These are phyloP conservation scores for Drosophila rubida DNA, from an alignment of 2,888 invertebrate genomes.

Conservation along the genomic window DNA sequence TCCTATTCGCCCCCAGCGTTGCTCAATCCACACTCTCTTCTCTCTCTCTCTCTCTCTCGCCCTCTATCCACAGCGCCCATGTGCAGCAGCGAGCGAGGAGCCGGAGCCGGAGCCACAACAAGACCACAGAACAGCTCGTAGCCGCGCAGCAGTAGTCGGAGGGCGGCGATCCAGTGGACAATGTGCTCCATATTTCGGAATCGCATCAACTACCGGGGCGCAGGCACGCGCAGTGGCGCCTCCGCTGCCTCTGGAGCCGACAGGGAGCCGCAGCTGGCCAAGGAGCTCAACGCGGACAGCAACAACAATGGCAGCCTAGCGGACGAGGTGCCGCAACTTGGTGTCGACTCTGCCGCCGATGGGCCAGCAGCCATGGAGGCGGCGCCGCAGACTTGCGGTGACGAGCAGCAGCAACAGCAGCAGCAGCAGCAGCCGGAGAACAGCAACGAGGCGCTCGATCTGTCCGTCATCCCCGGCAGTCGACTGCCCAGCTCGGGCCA, in stretches of 20 bases:
- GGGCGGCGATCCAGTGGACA: conserved; percentile 39
- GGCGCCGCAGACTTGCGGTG: conserved; percentile 52
- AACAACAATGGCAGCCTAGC: conserved; percentile 79
- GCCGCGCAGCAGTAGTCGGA: not conserved
- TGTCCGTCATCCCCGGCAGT: conserved; percentile 79
- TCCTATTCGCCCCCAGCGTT: conserved; percentile 1
- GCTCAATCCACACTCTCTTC: conserved; percentile 24
- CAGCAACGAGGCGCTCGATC: conserved; percentile 82
- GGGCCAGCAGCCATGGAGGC: conserved; percentile 19
- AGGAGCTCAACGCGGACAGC: conserved; percentile 82
- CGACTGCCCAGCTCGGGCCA: conserved; percentile 86
- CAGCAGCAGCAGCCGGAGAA: conserved; percentile 67
- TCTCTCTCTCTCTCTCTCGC: too few species aligned
- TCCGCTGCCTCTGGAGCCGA: conserved; percentile 33
- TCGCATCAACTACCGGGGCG: conserved; percentile 84
- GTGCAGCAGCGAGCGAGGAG: not conserved
- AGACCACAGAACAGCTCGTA: not conserved
- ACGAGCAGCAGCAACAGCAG: too few species aligned
- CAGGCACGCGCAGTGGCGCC: conserved; percentile 69
- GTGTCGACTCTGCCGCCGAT: conserved; percentile 18
- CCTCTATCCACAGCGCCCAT: conserved; percentile 43
- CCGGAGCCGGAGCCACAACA: not conserved
- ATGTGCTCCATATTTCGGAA: conserved; percentile 84
- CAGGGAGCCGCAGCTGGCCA: conserved; percentile 68
- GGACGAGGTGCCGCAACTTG: conserved; percentile 23